Evolutionary conservation across 2,797 vertebrate genomes (phyloP), one percentile per base, ranked within the genome.

Genomic region (Melanotaenia nigrans): DNA sequence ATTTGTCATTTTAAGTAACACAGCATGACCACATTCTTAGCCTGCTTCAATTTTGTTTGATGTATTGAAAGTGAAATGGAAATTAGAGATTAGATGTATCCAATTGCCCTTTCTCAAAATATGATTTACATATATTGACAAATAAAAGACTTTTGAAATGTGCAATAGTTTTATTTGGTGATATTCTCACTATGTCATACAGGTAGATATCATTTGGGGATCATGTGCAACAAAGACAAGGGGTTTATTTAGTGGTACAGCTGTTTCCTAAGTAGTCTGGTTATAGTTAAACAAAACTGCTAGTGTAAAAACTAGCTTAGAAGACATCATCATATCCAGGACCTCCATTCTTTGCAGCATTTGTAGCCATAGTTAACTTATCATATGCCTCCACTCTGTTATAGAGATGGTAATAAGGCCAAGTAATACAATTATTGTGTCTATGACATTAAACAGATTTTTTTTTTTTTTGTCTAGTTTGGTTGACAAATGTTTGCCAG

Each of bases 401-500:
- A 20, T 12, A 54, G 4, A 55, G 33, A 60, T 42, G 42, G 61
- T 20, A 64, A 67, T 62, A 64, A 77, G 40, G 57, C 57, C 42
- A n/a, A n/a, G n/a, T n/a, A n/a, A n/a, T n/a, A n/a, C n/a, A n/a
- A n/a, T n/a, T n/a, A n/a, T n/a, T n/a, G n/a, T n/a, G n/a, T n/a
- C 2, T 3, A 38, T 16, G 13, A 38, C 38, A 55, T 2, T 28
- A 54, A 65, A 65, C 40, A 42, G 18, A 14, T 54, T 1, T 54
- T 13, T 28, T 10, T 5, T 25, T 54, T 22, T 14, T 11, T 40
- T 14, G 13, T 22, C 24, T 6, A 13, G 24, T 24, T 14, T 54
- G 51, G 12, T 28, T 54, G 51, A 61, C 32, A 72, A 79, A 71
- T 69, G 8, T 77, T 84, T 61, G 73, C 25, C 53, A 75, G 64